Evolutionary conservation across 2,888 invertebrate species (phyloP).

Genomic region (Drosophila peninsularis): DNA sequence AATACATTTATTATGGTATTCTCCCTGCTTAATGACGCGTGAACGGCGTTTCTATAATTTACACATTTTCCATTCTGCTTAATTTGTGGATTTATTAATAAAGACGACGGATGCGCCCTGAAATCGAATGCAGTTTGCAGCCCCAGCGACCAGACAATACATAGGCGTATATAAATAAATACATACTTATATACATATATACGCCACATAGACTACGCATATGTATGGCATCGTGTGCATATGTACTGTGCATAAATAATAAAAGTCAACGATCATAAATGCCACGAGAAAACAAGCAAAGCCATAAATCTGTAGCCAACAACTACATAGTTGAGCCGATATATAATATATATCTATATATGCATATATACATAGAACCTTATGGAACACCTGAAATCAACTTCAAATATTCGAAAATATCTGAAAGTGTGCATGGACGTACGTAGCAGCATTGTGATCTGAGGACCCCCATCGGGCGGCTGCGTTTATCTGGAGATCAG

Average conservation of each 20-base stretch:
- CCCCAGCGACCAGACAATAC: neutral
- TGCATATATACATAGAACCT: neutral
- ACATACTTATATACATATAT: neutral
- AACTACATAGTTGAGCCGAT: conserved; percentile 13
- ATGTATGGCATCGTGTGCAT: neutral
- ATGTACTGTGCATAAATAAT: conserved; percentile 44
- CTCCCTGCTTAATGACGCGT: conserved; percentile 80
- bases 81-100: conserved; percentile 69
- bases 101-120: conserved; percentile 49
- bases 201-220: too few relatives aligned
- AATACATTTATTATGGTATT: conserved; percentile 80
- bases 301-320: conserved; percentile 44
- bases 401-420: conserved; percentile 8
- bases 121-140: conserved; percentile 48
- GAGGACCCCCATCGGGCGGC: conserved; percentile 6
- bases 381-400: conserved; percentile 50
- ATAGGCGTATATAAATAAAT: neutral
- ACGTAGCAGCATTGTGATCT: neutral
- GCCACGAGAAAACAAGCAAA: conserved; percentile 40
- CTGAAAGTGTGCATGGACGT: neutral
- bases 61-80: conserved; percentile 69
- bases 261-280: conserved; percentile 52
- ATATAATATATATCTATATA: neutral
- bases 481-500: conserved; percentile 45
- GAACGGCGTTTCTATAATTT: conserved; percentile 72